Conservation (phyloP, 2,888 invertebrate species). For the Tipula unca region DNA sequence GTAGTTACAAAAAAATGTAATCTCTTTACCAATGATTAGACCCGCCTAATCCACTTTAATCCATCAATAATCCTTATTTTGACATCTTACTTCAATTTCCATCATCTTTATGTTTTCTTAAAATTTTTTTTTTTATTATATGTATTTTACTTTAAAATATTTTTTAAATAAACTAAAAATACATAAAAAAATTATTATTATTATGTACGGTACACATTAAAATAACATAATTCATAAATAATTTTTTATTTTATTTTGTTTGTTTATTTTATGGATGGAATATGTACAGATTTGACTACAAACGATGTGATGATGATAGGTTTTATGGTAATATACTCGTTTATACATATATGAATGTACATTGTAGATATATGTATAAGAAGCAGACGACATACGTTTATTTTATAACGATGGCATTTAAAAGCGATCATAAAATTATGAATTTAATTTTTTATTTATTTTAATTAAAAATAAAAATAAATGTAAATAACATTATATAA, state of each 20-base stretch:
- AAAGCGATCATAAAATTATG: background rate
- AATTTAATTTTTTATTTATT: background rate
- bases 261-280: background rate
- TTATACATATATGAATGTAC: background rate
- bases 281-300: background rate
- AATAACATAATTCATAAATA: background rate
- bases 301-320: background rate
- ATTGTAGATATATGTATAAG: background rate
- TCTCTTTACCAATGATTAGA: background rate
- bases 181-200: background rate
- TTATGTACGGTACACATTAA: background rate
- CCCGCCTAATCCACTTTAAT: background rate
- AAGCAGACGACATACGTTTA: background rate
- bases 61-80: background rate
- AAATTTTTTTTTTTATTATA: background rate
- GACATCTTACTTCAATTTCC: background rate
- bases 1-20: background rate
- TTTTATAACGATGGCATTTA: background rate
- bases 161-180: background rate
- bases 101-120: background rate
- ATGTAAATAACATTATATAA: background rate
- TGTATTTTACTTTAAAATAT: background rate
- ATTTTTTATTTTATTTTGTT: background rate
- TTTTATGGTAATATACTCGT: background rate
- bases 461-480: background rate